Conservation (phyloP, 1,140 invertebrate genomes). For the Calephelis virginiensis region DNA sequence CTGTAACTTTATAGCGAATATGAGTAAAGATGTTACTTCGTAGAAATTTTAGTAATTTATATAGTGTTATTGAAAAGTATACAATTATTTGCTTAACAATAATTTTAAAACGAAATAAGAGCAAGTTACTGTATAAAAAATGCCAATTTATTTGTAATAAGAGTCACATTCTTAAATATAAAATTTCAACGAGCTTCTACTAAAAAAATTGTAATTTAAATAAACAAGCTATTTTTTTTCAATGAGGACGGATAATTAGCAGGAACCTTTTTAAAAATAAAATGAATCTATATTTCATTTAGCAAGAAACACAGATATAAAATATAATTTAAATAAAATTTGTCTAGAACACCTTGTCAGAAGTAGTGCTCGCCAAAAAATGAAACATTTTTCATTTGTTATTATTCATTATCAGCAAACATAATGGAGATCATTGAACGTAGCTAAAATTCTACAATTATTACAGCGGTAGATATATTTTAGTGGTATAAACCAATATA, state of each 20-base stretch:
- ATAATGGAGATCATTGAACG: conserved; percentile 5
- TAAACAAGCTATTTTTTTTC: neutral
- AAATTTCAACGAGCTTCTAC: conserved; percentile 9
- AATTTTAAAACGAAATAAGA: neutral
- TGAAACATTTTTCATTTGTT: neutral
- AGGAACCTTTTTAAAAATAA: conserved; percentile 21
- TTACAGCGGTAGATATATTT: neutral
- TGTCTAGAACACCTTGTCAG: neutral
- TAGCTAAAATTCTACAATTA: neutral
- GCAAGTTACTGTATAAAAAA: neutral
- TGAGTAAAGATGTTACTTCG: too few relatives aligned
- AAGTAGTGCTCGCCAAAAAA: conserved; percentile 3
- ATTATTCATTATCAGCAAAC: neutral
- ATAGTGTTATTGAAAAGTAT: too few relatives aligned
- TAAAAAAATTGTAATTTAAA: conserved; percentile 15
- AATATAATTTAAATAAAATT: neutral
- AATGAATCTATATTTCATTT: neutral
- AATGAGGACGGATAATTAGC: conserved; percentile 22
- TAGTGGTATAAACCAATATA: neutral
- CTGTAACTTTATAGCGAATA: too few relatives aligned
- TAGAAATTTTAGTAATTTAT: too few relatives aligned
- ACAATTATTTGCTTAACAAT: too few relatives aligned
- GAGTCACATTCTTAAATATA: neutral
- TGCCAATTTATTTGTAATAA: neutral
- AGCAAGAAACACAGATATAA: neutral